Evolutionary conservation across 2,113 vertebrate species (phyloP).

Genomic region (Chaetura pelagica): DNA sequence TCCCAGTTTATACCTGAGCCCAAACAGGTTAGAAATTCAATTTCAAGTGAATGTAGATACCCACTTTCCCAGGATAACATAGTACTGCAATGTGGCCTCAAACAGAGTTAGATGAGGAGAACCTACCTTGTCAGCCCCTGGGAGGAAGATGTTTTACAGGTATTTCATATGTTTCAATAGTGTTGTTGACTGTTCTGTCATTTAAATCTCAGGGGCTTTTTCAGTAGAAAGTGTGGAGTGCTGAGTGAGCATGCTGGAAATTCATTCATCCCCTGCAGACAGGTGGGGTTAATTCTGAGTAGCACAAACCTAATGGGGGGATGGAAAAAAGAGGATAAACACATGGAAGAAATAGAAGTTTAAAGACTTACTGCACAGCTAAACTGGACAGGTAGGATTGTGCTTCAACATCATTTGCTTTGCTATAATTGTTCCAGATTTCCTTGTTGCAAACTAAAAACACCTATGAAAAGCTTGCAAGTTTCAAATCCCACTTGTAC

Average conservation of each 20-base stretch:
- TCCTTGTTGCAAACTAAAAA: background rate
- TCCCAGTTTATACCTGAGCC: background rate
- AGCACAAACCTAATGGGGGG: background rate
- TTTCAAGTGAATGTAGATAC: background rate
- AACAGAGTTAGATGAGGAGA: background rate
- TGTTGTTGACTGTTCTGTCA: background rate
- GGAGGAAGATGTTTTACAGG: background rate
- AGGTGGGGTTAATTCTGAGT: slow-evolving; percentile 7
- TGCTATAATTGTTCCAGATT: background rate
- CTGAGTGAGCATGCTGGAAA: background rate
- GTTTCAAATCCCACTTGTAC: background rate
- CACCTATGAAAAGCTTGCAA: background rate
- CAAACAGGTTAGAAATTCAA: background rate
- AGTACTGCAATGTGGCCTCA: background rate
- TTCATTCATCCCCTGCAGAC: background rate
- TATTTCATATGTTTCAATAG: slow-evolving; percentile 4
- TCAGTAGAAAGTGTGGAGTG: background rate
- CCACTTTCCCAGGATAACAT: background rate
- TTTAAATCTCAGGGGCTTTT: background rate
- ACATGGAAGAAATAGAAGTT: background rate
- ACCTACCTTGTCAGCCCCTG: background rate
- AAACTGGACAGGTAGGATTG: background rate
- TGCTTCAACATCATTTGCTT: background rate
- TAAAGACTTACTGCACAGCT: background rate
- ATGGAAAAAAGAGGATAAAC: background rate